Evolutionary conservation across 2,797 vertebrate genomes (phyloP).

Genomic region (Poecile montanus): DNA sequence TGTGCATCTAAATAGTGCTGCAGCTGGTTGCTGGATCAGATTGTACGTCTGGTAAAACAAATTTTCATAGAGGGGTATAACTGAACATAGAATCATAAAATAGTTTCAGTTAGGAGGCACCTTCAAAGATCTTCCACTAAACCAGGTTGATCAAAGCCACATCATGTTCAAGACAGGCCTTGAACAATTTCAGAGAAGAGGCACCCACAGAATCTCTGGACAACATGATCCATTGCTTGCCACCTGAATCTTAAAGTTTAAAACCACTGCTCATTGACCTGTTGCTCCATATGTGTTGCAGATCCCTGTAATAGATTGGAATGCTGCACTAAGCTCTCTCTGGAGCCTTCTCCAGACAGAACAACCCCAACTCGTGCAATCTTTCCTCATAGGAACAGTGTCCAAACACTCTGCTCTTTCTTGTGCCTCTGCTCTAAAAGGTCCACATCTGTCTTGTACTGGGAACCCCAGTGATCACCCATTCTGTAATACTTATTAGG

Average conservation of each 20-base stretch:
- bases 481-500: background rate
- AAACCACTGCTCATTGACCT: background rate
- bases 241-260: background rate
- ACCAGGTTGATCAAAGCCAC: background rate
- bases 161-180: background rate
- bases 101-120: background rate
- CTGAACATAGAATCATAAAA: background rate
- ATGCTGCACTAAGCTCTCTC: background rate
- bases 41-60: background rate
- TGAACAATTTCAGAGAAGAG: background rate
- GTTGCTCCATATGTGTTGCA: background rate
- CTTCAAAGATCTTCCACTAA: background rate
- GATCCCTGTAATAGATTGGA: background rate
- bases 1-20: background rate
- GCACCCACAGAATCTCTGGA: background rate
- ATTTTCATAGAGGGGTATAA: background rate
- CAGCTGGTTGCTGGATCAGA: background rate
- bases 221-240: background rate
- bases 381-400: background rate
- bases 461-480: background rate
- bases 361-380: accelerated
- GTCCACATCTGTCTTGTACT: background rate
- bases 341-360: background rate
- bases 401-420: background rate
- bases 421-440: background rate